A percentile compares a stretch with the other conserved stretches of the same genome.
These are phyloP conservation scores for Heliconius nattereri DNA, from an alignment of 1,140 invertebrate species.

Conservation along the genomic window DNA sequence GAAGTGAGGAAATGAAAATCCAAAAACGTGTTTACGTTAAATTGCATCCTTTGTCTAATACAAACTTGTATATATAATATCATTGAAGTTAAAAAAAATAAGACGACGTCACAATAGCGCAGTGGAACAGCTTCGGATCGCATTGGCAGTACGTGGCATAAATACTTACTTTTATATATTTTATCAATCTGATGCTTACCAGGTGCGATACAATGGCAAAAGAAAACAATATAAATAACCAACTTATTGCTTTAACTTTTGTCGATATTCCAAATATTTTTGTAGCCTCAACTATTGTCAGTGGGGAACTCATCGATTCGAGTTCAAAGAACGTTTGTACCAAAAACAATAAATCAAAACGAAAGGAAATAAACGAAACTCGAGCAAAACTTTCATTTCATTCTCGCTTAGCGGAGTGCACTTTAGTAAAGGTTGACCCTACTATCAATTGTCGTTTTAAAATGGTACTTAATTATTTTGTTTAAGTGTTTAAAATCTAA, in stretches of 20 bases:
- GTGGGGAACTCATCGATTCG: conserved; percentile 47
- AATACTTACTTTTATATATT: neutral
- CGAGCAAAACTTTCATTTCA: conserved; percentile 73
- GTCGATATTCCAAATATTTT: neutral
- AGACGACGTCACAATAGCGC: too few species aligned
- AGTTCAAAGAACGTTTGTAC: conserved; percentile 53
- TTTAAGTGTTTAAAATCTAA: neutral
- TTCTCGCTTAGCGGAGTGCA: conserved; percentile 61
- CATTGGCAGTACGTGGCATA: too few species aligned
- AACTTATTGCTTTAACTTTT: neutral
- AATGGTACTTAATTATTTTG: neutral
- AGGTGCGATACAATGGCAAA: neutral
- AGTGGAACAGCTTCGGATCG: too few species aligned
- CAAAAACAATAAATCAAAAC: conserved; percentile 74
- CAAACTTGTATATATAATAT: too few species aligned
- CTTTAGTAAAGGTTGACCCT: conserved; percentile 52
- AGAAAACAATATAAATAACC: neutral
- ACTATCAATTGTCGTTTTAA: conserved; percentile 47
- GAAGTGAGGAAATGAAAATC: too few species aligned
- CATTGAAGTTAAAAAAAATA: too few species aligned
- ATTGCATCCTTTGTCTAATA: too few species aligned
- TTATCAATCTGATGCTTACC: neutral
- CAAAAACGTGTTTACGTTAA: too few species aligned
- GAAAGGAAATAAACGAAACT: conserved; percentile 66
- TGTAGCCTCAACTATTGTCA: conserved; percentile 39